Percentiles rank a stretch among this genome's conserved stretches.
Evolutionary conservation across 2,888 invertebrate species (phyloP).

Genomic region (Beris morrisii): DNA sequence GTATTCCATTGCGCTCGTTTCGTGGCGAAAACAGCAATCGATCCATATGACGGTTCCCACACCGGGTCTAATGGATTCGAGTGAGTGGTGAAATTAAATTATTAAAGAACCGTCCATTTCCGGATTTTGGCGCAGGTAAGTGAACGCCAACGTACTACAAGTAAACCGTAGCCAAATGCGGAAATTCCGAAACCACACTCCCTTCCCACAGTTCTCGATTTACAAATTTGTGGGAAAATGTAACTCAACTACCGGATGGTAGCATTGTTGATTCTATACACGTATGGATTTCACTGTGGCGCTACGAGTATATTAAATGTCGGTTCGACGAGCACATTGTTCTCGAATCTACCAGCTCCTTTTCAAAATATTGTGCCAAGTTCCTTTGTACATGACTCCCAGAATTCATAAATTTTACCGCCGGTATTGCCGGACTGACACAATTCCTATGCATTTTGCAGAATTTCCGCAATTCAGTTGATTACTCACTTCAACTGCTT

Average conservation of each 20-base stretch:
- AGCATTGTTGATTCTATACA: conserved; percentile 12
- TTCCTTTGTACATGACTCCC: too few species aligned
- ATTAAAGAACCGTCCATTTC: conserved; percentile 18
- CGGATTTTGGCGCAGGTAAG: background rate
- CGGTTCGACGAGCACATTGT: too few species aligned
- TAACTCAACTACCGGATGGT: conserved; percentile 4
- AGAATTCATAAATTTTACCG: too few species aligned
- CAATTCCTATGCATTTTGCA: too few species aligned
- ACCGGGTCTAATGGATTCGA: background rate
- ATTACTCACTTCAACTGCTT: too few species aligned
- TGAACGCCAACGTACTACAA: background rate
- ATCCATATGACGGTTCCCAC: too few species aligned
- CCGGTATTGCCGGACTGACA: too few species aligned
- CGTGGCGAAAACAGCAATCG: too few species aligned
- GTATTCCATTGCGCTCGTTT: too few species aligned
- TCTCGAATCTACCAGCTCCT: too few species aligned
- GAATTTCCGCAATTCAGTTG: too few species aligned
- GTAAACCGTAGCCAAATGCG: conserved; percentile 14
- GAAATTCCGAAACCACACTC: conserved; percentile 29
- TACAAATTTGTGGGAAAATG: conserved; percentile 26
- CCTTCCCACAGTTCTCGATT: conserved; percentile 23
- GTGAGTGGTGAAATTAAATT: conserved; percentile 27
- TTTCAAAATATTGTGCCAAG: too few species aligned
- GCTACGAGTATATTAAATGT: background rate
- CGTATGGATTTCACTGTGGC: background rate